Evolutionary conservation across 2,888 invertebrate species (phyloP).

Genomic region (Cyaniris semiargus): DNA sequence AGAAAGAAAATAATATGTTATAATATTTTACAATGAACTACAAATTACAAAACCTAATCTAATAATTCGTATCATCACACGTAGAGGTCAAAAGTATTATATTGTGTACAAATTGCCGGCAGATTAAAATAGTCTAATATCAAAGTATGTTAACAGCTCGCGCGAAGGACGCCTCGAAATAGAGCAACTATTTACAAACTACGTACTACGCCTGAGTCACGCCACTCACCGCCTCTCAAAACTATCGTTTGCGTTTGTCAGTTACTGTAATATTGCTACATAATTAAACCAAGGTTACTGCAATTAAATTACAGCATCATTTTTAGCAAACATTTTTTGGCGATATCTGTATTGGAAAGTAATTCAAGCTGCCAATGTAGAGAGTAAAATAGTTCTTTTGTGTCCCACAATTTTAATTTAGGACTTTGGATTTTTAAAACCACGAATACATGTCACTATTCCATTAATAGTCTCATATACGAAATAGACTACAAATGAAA

Average conservation of each 20-base stretch:
- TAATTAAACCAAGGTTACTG: neutral
- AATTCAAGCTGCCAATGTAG: too few species aligned
- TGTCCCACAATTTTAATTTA: neutral
- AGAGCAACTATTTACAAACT: slow-evolving; percentile 65
- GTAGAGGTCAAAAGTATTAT: slow-evolving; percentile 2
- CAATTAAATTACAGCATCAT: neutral
- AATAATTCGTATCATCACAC: neutral
- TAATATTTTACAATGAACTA: too few species aligned
- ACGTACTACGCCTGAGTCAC: slow-evolving; percentile 54
- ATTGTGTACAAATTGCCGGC: slow-evolving; percentile 35
- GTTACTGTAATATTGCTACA: neutral
- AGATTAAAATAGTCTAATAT: slow-evolving; percentile 51
- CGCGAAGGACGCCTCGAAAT: slow-evolving; percentile 75
- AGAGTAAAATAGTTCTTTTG: neutral
- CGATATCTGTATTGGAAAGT: neutral
- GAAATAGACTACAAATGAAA: neutral
- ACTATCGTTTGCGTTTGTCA: slow-evolving; percentile 47
- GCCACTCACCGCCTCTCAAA: slow-evolving; percentile 43
- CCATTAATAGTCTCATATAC: neutral
- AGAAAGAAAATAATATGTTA: neutral
- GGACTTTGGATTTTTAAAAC: neutral
- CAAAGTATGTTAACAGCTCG: slow-evolving; percentile 65
- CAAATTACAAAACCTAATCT: neutral
- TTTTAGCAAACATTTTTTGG: neutral
- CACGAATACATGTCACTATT: neutral